phyloP scores from a whole-genome alignment of 1,140 invertebrate genomes.

The Mamestra configurata region DNA sequence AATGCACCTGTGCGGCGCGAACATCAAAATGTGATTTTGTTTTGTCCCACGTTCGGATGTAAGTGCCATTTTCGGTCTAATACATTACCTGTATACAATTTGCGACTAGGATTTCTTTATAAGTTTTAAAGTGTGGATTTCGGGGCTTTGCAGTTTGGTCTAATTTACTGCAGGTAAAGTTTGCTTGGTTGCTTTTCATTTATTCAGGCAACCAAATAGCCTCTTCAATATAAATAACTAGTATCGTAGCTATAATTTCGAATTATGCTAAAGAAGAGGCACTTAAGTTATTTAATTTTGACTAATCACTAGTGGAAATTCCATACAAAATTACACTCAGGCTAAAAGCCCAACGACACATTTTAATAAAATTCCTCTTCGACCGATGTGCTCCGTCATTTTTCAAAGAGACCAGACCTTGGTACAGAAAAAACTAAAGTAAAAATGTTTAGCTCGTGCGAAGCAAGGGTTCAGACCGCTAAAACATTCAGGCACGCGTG shows the following conservation, averaged over 20 bases:
- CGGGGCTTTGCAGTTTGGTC: background rate
- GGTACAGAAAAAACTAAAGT: conserved; percentile 50
- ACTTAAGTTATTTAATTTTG: too few species aligned
- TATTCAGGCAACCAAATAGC: too few species aligned
- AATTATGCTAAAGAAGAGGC: too few species aligned
- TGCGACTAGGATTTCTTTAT: conserved; percentile 1
- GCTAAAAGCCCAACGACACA: background rate
- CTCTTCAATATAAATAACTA: too few species aligned
- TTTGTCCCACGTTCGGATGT: conserved; percentile 32
- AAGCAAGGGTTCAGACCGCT: conserved; percentile 57
- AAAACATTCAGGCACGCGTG: conserved; percentile 68
- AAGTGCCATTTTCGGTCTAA: conserved; percentile 38
- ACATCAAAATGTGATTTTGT: conserved; percentile 46
- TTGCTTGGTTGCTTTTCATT: background rate
- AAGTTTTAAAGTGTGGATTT: conserved; percentile 9
- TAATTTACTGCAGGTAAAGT: background rate
- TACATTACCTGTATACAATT: conserved; percentile 34
- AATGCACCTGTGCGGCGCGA: conserved; percentile 44
- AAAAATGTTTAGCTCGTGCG: conserved; percentile 58
- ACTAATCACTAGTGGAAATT: background rate
- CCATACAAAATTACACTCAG: background rate
- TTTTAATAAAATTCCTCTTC: conserved; percentile 18
- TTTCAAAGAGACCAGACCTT: conserved; percentile 41
- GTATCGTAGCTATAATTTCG: too few species aligned
- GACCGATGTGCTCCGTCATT: background rate